phyloP scores from a whole-genome alignment of 2,888 invertebrate species.

The Euphydryas editha region DNA sequence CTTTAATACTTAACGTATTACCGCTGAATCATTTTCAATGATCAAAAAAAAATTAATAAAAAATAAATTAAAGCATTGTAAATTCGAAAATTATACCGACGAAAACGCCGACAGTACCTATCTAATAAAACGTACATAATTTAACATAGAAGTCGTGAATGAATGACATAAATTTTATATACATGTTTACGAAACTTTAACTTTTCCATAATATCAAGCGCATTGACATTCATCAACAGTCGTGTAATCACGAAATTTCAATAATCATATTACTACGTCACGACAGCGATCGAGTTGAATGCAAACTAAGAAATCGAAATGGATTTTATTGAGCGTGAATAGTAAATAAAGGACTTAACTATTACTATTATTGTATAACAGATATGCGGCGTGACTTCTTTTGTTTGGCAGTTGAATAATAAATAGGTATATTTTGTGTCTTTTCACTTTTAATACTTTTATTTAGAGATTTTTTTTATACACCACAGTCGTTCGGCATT shows the following conservation, averaged over 20 bases:
- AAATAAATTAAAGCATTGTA: no score
- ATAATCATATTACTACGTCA: slow-evolving; percentile 31
- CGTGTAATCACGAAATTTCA: slow-evolving; percentile 30
- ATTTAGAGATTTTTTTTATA: no score
- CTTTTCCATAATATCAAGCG: slow-evolving; percentile 14
- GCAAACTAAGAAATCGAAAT: slow-evolving; percentile 20
- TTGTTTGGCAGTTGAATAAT: background rate
- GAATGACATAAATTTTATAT: background rate
- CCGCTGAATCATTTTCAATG: no score
- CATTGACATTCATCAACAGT: slow-evolving; percentile 33
- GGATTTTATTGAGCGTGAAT: slow-evolving; percentile 1
- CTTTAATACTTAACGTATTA: no score
- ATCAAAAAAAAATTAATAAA: no score
- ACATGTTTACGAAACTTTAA: slow-evolving; percentile 5
- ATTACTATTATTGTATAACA: slow-evolving; percentile 2
- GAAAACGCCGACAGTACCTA: background rate
- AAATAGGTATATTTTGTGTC: background rate
- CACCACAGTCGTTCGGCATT: no score
- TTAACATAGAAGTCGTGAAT: background rate
- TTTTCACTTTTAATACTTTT: no score
- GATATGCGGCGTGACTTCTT: background rate
- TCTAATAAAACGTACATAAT: background rate
- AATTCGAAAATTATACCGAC: background rate
- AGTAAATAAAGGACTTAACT: slow-evolving; percentile 10
- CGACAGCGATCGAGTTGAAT: slow-evolving; percentile 30